A percentile compares a stretch with the other conserved stretches of the same genome.
Evolutionary conservation across 1,140 invertebrate genomes (phyloP).

Genomic region (Trachymyrmex septentrionalis): DNA sequence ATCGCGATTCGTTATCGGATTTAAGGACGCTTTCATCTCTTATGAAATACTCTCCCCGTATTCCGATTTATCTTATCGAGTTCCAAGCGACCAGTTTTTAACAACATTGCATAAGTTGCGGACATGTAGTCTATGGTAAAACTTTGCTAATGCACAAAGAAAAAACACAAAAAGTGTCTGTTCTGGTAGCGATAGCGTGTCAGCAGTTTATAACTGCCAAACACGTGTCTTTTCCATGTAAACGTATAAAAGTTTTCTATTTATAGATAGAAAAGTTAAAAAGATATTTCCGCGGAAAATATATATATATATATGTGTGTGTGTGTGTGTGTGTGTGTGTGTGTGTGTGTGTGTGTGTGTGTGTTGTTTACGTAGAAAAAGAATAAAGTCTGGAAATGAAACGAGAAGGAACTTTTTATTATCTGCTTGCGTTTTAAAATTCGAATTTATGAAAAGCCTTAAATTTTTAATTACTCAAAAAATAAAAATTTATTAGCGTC

Average conservation of each 20-base stretch:
- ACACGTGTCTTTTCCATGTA: constrained; percentile 47
- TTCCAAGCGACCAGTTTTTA: constrained; percentile 42
- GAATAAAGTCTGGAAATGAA: not conserved
- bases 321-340: too few relatives aligned
- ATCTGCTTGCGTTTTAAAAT: not conserved
- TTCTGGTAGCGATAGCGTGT: not conserved
- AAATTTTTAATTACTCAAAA: not conserved
- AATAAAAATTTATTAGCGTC: not conserved
- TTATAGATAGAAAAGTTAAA: constrained; percentile 40
- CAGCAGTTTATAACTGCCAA: constrained; percentile 18
- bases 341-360: too few relatives aligned
- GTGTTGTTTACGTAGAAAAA: not conserved
- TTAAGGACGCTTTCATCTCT: constrained; percentile 38
- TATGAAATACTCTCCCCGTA: constrained; percentile 30
- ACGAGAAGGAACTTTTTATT: not conserved
- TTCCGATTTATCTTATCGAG: not conserved
- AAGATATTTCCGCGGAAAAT: not conserved
- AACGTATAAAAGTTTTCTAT: constrained; percentile 29
- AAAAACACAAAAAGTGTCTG: not conserved
- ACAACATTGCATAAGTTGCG: constrained; percentile 44
- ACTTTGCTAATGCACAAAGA: constrained; percentile 25
- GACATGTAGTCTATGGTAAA: not conserved
- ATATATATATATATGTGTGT: too few relatives aligned
- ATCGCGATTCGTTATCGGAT: not conserved
- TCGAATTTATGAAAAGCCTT: not conserved